These are phyloP conservation scores for Camptogramma bilineatum DNA, from an alignment of 2,888 invertebrate species.

Conservation along the genomic window DNA sequence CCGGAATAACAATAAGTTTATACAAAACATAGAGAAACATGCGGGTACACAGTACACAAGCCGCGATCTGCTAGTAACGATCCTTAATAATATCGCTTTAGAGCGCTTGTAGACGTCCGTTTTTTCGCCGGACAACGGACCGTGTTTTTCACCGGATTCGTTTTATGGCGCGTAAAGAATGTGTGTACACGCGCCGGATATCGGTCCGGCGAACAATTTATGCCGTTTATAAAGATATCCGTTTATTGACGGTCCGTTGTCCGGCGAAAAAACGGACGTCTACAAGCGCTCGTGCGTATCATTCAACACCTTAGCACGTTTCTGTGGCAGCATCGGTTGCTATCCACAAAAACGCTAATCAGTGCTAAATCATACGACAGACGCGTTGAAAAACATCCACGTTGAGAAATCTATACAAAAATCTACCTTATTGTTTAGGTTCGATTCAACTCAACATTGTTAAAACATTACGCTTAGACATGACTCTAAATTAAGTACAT, in stretches of 20 bases:
- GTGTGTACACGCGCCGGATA: too few relatives aligned
- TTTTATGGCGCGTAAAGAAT: too few relatives aligned
- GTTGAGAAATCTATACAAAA: constrained; percentile 39
- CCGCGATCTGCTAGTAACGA: constrained; percentile 39
- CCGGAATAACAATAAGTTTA: constrained; percentile 42
- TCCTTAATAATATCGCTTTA: constrained; percentile 47
- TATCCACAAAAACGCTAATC: background rate
- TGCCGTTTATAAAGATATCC: too few relatives aligned
- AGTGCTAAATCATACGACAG: constrained; percentile 3
- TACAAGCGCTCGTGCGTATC: background rate
- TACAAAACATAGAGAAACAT: constrained; percentile 52
- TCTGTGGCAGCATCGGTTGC: background rate
- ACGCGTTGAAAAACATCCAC: constrained; percentile 3
- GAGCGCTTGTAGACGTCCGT: too few relatives aligned
- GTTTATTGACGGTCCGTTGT: too few relatives aligned
- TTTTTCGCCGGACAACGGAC: too few relatives aligned
- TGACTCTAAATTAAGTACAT: constrained; percentile 34
- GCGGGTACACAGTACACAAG: constrained; percentile 49
- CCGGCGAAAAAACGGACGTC: too few relatives aligned
- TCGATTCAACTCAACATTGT: constrained; percentile 26
- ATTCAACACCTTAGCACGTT: constrained; percentile 2
- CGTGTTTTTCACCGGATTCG: too few relatives aligned
- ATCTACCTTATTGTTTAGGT: constrained; percentile 22
- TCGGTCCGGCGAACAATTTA: too few relatives aligned
- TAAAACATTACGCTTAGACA: constrained; percentile 28